These are phyloP conservation scores for Remorina albescens DNA, from an alignment of 2,797 vertebrate genomes.

Conservation along the genomic window DNA sequence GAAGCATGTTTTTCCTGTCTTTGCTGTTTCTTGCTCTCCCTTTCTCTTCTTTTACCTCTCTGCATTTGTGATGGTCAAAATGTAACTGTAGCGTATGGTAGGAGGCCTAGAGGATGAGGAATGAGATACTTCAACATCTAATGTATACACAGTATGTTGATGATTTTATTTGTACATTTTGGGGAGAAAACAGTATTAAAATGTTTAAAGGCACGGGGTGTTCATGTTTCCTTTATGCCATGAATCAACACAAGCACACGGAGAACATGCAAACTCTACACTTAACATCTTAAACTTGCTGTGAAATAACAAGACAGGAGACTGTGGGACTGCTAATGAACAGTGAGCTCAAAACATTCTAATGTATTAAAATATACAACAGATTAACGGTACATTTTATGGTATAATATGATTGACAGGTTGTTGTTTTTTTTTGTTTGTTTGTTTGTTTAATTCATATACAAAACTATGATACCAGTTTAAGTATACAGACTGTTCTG, in stretches of 20 bases:
- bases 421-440: no score
- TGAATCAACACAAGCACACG: no score
- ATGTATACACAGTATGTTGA: slow-evolving; percentile 74
- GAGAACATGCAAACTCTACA: no score
- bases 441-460: background rate
- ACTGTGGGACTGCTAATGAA: background rate
- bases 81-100: slow-evolving; percentile 73
- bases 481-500: background rate
- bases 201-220: slow-evolving; percentile 34
- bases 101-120: slow-evolving; percentile 71
- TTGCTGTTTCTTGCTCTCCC: slow-evolving; percentile 65
- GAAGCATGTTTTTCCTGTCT: slow-evolving; percentile 74
- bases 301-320: no score
- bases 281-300: no score
- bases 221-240: slow-evolving; percentile 27
- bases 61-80: slow-evolving; percentile 72
- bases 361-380: slow-evolving; percentile 21
- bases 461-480: background rate
- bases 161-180: slow-evolving; percentile 79
- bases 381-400: background rate
- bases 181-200: slow-evolving; percentile 76
- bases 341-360: background rate
- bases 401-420: background rate
- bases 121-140: slow-evolving; percentile 72
- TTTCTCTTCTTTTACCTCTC: slow-evolving; percentile 70